A percentile compares a stretch with the other conserved stretches of the same genome.
phyloP scores from a whole-genome alignment of 2,797 vertebrate species.

The Sitta carolinensis region DNA sequence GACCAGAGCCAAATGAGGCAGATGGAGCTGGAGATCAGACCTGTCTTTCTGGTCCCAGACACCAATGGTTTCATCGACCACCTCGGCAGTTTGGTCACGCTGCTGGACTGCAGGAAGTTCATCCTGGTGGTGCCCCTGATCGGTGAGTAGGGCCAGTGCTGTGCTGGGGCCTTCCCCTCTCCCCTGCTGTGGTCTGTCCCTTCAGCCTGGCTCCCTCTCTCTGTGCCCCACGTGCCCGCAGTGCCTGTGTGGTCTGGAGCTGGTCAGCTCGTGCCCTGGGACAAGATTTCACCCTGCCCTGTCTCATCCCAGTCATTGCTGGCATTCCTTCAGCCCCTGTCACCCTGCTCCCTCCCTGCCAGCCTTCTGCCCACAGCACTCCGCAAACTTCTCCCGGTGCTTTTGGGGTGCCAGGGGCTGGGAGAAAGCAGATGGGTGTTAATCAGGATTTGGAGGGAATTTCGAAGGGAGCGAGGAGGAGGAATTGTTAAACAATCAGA shows the following conservation, averaged over 20 bases:
- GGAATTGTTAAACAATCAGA: slow-evolving; percentile 75
- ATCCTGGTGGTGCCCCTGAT: slow-evolving; percentile 96
- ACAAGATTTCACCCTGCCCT: neutral
- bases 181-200: neutral
- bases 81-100: slow-evolving; percentile 83
- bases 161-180: neutral
- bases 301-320: neutral
- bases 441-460: slow-evolving; percentile 68
- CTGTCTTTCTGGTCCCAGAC: slow-evolving; percentile 93
- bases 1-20: slow-evolving; percentile 85
- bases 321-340: neutral
- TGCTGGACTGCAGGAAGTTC: slow-evolving; percentile 89
- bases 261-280: neutral
- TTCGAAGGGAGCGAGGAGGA: slow-evolving; percentile 60
- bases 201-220: neutral
- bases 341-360: neutral
- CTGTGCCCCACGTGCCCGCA: neutral
- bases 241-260: slow-evolving; percentile 27
- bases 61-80: slow-evolving; percentile 99
- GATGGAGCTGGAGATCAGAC: slow-evolving; percentile 94
- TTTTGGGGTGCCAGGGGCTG: neutral
- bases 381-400: neutral
- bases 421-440: slow-evolving; percentile 44
- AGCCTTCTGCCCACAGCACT: neutral
- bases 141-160: slow-evolving; percentile 79